phyloP scores from a whole-genome alignment of 2,797 vertebrate species.

The Syngnathus rostellatus region DNA sequence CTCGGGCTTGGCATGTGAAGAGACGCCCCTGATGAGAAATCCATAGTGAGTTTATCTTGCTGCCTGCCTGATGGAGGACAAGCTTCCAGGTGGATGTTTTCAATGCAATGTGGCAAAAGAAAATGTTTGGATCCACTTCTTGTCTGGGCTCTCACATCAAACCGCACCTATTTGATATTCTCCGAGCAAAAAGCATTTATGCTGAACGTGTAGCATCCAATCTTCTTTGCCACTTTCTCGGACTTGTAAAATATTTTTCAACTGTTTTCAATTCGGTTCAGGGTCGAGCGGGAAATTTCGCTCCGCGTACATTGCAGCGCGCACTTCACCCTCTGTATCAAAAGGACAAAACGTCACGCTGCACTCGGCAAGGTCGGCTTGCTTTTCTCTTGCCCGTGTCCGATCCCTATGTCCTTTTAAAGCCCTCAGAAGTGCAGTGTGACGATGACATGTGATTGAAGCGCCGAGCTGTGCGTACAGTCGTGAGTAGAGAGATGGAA shows the following conservation, averaged over 20 bases:
- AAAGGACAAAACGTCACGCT: background rate
- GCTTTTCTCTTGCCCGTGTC: background rate
- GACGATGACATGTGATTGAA: background rate
- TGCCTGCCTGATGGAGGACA: constrained; percentile 6
- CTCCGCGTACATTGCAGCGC: background rate
- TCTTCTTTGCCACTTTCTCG: background rate
- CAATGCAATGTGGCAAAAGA: background rate
- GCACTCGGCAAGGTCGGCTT: background rate
- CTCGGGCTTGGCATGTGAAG: background rate
- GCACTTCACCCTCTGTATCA: background rate
- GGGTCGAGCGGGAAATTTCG: background rate
- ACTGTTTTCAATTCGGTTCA: background rate
- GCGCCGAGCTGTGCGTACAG: background rate
- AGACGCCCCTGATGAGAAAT: background rate
- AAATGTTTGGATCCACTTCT: background rate
- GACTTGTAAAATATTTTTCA: background rate
- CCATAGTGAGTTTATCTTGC: background rate
- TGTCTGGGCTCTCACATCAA: background rate
- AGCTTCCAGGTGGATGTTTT: background rate
- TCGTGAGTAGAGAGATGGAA: too few relatives aligned
- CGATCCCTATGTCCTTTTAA: background rate
- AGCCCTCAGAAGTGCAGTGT: background rate
- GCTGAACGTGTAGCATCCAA: background rate
- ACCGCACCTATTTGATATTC: background rate
- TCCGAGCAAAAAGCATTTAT: background rate